phyloP scores from a whole-genome alignment of 2,113 vertebrate genomes.

The Forbesichthys agassizii region DNA sequence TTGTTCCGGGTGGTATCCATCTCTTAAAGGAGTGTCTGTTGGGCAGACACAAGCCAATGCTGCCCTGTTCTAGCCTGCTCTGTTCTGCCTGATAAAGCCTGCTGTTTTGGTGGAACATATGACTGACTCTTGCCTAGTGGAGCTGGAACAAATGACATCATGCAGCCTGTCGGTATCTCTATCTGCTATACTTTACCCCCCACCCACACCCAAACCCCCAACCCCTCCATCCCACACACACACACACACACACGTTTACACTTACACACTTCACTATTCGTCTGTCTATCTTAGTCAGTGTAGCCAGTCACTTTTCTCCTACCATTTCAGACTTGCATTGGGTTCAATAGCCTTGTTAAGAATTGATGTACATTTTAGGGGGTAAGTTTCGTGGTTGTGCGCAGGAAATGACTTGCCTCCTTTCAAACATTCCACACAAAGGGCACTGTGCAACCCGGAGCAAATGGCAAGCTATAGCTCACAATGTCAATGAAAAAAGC shows the following conservation, averaged over 20 bases:
- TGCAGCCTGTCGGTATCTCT: conserved; percentile 55
- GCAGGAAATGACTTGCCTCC: conserved; percentile 65
- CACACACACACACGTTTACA: background rate
- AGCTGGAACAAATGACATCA: conserved; percentile 78
- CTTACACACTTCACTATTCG: background rate
- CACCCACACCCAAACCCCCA: background rate
- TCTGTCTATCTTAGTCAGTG: conserved; percentile 18
- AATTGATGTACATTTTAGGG: conserved; percentile 48
- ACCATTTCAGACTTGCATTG: conserved; percentile 23
- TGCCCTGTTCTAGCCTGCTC: conserved; percentile 51
- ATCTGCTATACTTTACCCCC: conserved; percentile 37
- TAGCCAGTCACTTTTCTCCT: conserved; percentile 16
- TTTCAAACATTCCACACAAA: conserved; percentile 51
- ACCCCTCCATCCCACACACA: background rate
- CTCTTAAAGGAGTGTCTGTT: conserved; percentile 58
- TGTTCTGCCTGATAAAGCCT: conserved; percentile 68
- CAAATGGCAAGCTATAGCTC: conserved; percentile 41
- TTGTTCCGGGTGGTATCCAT: conserved; percentile 27
- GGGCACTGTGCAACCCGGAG: conserved; percentile 49
- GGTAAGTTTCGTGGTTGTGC: conserved; percentile 47
- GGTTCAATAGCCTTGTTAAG: conserved; percentile 35
- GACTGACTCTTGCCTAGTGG: conserved; percentile 59
- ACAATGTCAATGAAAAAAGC: conserved; percentile 55
- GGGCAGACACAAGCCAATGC: conserved; percentile 51
- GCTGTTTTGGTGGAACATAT: conserved; percentile 61